phyloP scores from a whole-genome alignment of 2,888 invertebrate genomes.

The Syrista parreyssii region DNA sequence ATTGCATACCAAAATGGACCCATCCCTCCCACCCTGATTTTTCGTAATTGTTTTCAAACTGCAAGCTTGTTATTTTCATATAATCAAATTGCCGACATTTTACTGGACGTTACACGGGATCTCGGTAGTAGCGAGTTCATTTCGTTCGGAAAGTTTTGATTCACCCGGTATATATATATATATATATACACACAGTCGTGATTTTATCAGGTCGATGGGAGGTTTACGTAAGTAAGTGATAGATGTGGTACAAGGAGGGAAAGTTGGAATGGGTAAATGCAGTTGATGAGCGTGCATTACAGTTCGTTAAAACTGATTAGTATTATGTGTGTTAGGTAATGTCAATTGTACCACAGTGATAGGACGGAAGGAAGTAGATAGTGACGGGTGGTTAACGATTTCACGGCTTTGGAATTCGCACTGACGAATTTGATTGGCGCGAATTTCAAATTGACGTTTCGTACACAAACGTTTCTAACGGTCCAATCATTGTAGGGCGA shows the following conservation, averaged over 20 bases:
- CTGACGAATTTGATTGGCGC: neutral
- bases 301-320: constrained; percentile 46
- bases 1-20: neutral
- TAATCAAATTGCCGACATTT: neutral
- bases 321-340: constrained; percentile 46
- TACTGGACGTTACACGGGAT: neutral
- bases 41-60: neutral
- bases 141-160: neutral
- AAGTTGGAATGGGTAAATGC: neutral
- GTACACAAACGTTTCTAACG: neutral
- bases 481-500: neutral
- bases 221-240: neutral
- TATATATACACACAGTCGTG: neutral
- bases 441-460: neutral
- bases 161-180: neutral
- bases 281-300: constrained; percentile 29
- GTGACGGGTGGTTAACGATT: constrained; percentile 34
- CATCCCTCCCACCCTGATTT: neutral
- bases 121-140: neutral
- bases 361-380: constrained; percentile 19
- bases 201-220: neutral
- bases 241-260: neutral
- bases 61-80: neutral
- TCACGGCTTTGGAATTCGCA: constrained; percentile 7
- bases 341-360: constrained; percentile 37